Base-by-base conservation (phyloP, 1,140 invertebrate genomes). In the Polypedilum pembai region DNA sequence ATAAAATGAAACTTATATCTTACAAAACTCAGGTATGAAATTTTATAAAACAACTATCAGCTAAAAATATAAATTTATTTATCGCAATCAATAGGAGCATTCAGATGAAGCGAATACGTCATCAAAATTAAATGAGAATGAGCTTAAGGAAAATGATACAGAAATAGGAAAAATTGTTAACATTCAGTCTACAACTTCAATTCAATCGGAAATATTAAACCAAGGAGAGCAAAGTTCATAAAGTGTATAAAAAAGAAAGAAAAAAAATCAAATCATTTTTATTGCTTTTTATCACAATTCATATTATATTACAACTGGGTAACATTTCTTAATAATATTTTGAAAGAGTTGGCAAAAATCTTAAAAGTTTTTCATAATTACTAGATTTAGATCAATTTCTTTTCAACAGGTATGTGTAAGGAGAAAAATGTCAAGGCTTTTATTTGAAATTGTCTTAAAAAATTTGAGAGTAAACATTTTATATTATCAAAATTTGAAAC, bases 261-360 rank as follows among this genome's bases (percentile, higher is more conserved):
- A 41, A 73, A 17, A 40, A 73, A 73, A 73, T 18, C 5, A 73
- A 73, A 73, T 73, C 40, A 33, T 33, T 33, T 33, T 33, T 33
- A 33, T 33, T 33, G 24, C 24, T 33, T 33, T 33, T 33, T 33
- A 33, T 33, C 24, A 3, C 24, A 33, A 33, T 33, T 33, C 24
- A 33, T 33, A 33, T 33, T 33, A 33, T 33, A 33, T 33, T 33
- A 33, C 24, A 33, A 33, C 5, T 33, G 2, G 5, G 1, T 33
- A 33, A 33, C 24, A 33, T 33, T 33, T 33, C 24, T 5, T 33
- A 3, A 33, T 5, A 33, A 33, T 33, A 33, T 33, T 33, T 33
- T 5, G 5, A 33, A 33, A 5, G 24, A 33, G 24, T 33, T 33
- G 24, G 24, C 24, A 33, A 33, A 33, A 33, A 33, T 33, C 24